Conservation (phyloP, 1,140 invertebrate genomes). For the Doryteuthis pealeii region DNA sequence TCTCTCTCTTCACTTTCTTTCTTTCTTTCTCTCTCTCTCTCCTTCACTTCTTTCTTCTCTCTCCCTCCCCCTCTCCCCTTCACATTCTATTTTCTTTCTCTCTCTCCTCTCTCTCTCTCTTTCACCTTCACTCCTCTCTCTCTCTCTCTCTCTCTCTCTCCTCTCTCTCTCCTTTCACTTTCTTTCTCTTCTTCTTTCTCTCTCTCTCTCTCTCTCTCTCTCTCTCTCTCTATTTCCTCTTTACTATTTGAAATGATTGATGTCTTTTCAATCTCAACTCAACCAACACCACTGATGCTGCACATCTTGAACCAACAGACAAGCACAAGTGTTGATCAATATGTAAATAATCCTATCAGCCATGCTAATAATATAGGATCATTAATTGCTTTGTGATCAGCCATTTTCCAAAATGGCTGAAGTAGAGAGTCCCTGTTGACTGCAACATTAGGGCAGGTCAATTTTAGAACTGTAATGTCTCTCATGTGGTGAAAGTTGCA, state of each 20-base stretch:
- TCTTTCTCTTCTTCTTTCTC: neutral
- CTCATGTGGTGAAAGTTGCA: no score
- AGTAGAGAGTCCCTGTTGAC: no score
- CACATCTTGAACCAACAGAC: no score
- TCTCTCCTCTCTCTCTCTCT: neutral
- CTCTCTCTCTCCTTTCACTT: neutral
- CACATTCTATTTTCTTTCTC: neutral
- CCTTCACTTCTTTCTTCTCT: neutral
- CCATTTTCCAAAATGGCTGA: no score
- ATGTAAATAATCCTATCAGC: no score
- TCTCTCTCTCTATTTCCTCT: no score
- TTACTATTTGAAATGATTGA: neutral
- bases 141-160: neutral
- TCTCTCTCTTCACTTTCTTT: neutral
- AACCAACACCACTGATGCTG: constrained; percentile 10
- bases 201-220: neutral
- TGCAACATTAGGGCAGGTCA: no score
- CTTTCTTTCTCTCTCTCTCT: constrained; percentile 11
- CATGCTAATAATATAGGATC: no score
- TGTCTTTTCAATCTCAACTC: neutral
- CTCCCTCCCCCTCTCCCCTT: neutral
- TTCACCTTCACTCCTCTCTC: neutral
- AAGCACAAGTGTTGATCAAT: no score
- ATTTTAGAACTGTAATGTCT: no score
- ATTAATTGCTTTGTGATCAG: no score